These are phyloP conservation scores for Ondatra zibethicus DNA, from an alignment of 2,113 vertebrate species.

Conservation along the genomic window DNA sequence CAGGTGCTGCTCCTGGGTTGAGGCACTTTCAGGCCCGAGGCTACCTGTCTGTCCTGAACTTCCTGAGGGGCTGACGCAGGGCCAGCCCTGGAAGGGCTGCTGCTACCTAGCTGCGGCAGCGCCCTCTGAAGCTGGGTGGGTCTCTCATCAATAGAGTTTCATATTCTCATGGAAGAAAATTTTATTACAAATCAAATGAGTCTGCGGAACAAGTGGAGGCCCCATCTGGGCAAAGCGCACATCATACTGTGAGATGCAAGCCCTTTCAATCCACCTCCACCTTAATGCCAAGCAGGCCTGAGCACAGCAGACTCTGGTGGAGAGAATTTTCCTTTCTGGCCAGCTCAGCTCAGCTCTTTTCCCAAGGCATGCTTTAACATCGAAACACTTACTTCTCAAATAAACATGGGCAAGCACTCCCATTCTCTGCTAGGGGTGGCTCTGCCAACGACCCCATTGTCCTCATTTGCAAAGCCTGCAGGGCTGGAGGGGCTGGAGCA, in stretches of 20 bases:
- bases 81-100: not conserved
- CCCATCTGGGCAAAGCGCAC: not conserved
- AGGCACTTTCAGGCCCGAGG: not conserved
- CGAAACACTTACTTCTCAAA: not conserved
- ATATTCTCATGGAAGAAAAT: accelerated
- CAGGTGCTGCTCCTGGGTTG: too few relatives aligned
- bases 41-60: not conserved
- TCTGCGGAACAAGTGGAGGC: not conserved
- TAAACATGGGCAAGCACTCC: slow-evolving; percentile 51
- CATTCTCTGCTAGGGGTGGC: not conserved
- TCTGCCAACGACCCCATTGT: slow-evolving; percentile 75
- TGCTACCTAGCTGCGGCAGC: too few relatives aligned
- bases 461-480: slow-evolving; percentile 72
- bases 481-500: slow-evolving; percentile 49
- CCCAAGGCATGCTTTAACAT: not conserved
- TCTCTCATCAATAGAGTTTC: not conserved
- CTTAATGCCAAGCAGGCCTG: not conserved
- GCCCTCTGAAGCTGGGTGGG: not conserved
- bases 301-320: not conserved
- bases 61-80: not conserved
- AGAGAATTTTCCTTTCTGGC: not conserved
- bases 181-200: not conserved
- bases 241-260: not conserved
- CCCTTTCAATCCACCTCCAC: not conserved
- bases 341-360: not conserved